Percentiles rank a stretch among this genome's conserved stretches.
These are phyloP conservation scores for Melanotaenia pygmaea DNA, from an alignment of 2,797 vertebrate species.

Conservation along the genomic window DNA sequence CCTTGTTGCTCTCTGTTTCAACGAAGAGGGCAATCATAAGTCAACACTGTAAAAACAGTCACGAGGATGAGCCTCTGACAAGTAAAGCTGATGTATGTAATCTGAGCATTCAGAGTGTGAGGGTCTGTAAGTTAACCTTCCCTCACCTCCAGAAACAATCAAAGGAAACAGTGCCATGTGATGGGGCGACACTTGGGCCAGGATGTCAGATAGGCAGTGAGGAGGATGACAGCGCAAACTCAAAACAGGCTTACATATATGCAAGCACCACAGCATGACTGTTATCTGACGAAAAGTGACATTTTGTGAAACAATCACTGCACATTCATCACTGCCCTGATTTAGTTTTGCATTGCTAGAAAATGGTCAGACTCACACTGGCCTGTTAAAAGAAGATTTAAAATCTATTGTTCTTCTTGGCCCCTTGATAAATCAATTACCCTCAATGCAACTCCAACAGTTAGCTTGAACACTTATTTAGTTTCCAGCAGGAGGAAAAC, in stretches of 20 bases:
- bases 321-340: background rate
- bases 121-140: slow-evolving; percentile 45
- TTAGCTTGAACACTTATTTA: background rate
- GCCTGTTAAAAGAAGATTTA: background rate
- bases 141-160: slow-evolving; percentile 73
- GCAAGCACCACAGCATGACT: slow-evolving; percentile 3
- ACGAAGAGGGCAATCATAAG: slow-evolving; percentile 3
- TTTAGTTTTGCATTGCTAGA: background rate
- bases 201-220: slow-evolving; percentile 70
- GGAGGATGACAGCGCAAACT: slow-evolving; percentile 31
- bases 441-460: background rate
- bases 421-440: background rate
- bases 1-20: background rate
- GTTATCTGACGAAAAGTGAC: background rate
- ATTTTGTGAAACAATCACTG: background rate
- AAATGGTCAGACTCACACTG: background rate
- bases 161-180: slow-evolving; percentile 68
- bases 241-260: background rate
- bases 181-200: slow-evolving; percentile 58
- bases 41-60: slow-evolving; percentile 32
- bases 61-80: slow-evolving; percentile 26
- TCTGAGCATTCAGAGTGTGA: slow-evolving; percentile 33
- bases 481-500: background rate
- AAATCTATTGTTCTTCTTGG: background rate
- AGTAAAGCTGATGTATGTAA: slow-evolving; percentile 9